phyloP scores from a whole-genome alignment of 2,113 vertebrate genomes.

The Austrofundulus limnaeus region DNA sequence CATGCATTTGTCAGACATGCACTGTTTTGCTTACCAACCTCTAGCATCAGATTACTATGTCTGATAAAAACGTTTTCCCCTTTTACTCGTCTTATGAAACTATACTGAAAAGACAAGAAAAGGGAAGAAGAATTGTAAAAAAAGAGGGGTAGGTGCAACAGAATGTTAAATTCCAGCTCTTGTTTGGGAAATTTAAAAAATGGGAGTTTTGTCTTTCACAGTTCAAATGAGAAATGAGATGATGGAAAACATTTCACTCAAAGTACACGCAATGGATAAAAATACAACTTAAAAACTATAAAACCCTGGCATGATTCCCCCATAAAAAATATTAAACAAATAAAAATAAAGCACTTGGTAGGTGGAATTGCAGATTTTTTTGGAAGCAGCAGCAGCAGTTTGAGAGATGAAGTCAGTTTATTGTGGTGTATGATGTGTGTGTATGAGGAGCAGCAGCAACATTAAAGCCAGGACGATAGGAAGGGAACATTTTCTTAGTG shows the following conservation, averaged over 20 bases:
- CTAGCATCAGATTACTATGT: constrained; percentile 99
- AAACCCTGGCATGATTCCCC: constrained; percentile 4
- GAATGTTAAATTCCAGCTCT: constrained; percentile 1
- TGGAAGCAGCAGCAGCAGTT: constrained; percentile 29
- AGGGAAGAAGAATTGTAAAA: constrained; percentile 71
- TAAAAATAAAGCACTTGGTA: constrained; percentile 13
- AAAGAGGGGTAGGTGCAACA: background rate
- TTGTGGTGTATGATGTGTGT: constrained; percentile 12
- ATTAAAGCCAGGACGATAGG: constrained; percentile 33
- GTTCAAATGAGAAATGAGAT: background rate
- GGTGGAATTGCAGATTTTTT: constrained; percentile 2
- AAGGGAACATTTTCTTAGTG: constrained; percentile 46
- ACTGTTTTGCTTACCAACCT: constrained; percentile 87
- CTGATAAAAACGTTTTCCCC: constrained; percentile 97
- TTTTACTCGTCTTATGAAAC: constrained; percentile 93
- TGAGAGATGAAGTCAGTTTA: constrained; percentile 17
- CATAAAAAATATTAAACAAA: constrained; percentile 12
- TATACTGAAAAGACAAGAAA: constrained; percentile 91
- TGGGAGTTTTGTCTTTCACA: constrained; percentile 47
- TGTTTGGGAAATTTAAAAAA: constrained; percentile 29
- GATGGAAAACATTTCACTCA: constrained; percentile 8
- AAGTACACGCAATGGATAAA: background rate
- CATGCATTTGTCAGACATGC: constrained; percentile 79
- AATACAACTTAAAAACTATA: constrained; percentile 26
- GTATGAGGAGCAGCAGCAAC: constrained; percentile 22